A percentile compares a stretch with the other conserved stretches of the same genome.
phyloP scores from a whole-genome alignment of 2,797 vertebrate species.

The Helicolenus hilgendorfi region DNA sequence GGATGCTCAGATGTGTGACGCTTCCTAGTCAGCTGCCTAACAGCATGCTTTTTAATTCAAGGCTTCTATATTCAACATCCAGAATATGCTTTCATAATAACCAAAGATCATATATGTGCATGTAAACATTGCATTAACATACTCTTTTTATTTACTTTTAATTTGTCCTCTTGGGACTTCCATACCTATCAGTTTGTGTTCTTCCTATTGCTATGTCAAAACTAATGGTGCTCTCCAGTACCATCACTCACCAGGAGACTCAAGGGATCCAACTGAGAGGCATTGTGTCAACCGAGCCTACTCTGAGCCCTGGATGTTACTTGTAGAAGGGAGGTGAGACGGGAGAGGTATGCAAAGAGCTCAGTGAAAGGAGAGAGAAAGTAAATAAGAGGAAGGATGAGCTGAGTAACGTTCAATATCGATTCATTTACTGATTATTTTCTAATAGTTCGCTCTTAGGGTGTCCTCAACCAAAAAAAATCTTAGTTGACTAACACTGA shows the following conservation, averaged over 20 bases:
- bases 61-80: background rate
- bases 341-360: background rate
- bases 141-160: background rate
- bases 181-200: background rate
- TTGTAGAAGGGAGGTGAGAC: background rate
- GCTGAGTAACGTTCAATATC: background rate
- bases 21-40: background rate
- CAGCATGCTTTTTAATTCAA: background rate
- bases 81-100: background rate
- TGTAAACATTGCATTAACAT: too few relatives aligned
- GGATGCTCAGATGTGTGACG: conserved; percentile 27
- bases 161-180: conserved; percentile 1
- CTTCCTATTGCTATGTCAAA: background rate
- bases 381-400: background rate
- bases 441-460: too few relatives aligned
- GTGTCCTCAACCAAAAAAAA: rapidly evolving
- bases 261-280: conserved; percentile 20
- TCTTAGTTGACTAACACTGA: too few relatives aligned
- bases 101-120: background rate
- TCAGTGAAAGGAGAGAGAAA: background rate
- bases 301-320: background rate
- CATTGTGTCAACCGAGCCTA: background rate
- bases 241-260: conserved; percentile 12
- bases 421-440: background rate
- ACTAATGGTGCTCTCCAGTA: conserved; percentile 6